These are phyloP conservation scores for Nannospalax galili DNA, from an alignment of 2,113 vertebrate species.

Conservation along the genomic window DNA sequence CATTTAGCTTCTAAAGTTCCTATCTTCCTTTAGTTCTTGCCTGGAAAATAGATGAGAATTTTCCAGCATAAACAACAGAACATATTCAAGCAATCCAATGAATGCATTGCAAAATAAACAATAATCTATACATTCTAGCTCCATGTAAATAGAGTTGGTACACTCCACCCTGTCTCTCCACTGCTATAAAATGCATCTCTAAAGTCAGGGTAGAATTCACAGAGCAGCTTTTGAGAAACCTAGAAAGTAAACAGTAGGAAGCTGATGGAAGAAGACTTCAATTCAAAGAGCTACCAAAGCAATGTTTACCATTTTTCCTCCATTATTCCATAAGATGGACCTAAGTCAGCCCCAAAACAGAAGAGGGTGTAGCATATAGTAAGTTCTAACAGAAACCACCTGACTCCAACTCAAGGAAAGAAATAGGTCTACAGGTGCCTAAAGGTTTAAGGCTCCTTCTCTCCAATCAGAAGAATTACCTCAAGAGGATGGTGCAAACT, in stretches of 20 bases:
- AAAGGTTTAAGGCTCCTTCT: background rate
- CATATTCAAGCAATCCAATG: conserved; percentile 21
- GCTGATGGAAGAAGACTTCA: background rate
- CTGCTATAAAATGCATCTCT: background rate
- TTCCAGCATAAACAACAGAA: conserved; percentile 31
- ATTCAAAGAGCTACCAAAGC: conserved; percentile 4
- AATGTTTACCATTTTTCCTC: background rate
- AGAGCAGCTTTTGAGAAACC: background rate
- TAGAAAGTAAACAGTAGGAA: background rate
- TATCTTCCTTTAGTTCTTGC: conserved; percentile 19
- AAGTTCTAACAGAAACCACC: background rate
- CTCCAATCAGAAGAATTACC: background rate
- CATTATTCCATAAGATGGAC: background rate
- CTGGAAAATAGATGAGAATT: conserved; percentile 42
- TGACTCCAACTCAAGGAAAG: conserved; percentile 1
- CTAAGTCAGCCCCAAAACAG: background rate
- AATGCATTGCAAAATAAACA: conserved; percentile 1
- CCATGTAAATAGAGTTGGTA: conserved; percentile 10
- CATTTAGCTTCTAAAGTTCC: background rate
- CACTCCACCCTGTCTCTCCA: background rate
- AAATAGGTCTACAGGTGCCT: background rate
- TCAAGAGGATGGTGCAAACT: background rate
- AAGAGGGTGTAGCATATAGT: background rate
- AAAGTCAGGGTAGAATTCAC: background rate
- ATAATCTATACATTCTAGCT: background rate